Percentiles rank a stretch among this genome's conserved stretches.
phyloP scores from a whole-genome alignment of 2,113 vertebrate species.

The Morphnarchus princeps region DNA sequence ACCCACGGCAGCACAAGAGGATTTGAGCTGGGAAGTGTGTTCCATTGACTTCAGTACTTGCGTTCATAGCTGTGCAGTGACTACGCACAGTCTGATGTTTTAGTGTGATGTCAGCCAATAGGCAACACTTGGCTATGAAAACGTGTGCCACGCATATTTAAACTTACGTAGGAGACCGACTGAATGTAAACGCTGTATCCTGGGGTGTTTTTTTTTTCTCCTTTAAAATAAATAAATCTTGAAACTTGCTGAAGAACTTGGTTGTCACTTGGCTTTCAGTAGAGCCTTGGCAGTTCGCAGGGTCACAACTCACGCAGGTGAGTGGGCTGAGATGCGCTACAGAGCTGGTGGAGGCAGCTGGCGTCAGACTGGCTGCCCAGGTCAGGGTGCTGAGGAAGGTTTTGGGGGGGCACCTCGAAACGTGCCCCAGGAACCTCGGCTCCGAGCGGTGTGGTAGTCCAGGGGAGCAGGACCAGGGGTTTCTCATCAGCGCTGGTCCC shows the following conservation, averaged over 20 bases:
- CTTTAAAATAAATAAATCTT: background rate
- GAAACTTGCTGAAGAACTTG: background rate
- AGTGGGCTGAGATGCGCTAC: rapidly evolving
- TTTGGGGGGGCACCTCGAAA: rapidly evolving
- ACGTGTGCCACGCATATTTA: rapidly evolving
- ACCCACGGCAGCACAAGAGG: background rate
- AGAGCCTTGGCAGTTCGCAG: background rate
- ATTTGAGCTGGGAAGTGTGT: background rate
- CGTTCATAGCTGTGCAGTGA: background rate
- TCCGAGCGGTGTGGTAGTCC: rapidly evolving
- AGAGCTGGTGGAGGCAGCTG: background rate
- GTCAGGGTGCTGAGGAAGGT: background rate
- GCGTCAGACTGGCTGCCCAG: rapidly evolving
- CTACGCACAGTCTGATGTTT: rapidly evolving
- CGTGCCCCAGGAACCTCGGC: background rate
- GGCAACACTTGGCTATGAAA: background rate
- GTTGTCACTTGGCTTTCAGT: background rate
- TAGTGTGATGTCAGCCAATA: background rate
- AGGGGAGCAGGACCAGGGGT: too few relatives aligned
- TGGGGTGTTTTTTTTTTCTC: background rate
- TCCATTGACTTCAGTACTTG: background rate
- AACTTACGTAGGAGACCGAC: rapidly evolving
- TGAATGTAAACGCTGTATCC: background rate
- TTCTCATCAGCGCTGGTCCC: background rate
- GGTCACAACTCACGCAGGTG: rapidly evolving